Conservation (phyloP, 2,888 invertebrate genomes). For the Thera obeliscata region DNA sequence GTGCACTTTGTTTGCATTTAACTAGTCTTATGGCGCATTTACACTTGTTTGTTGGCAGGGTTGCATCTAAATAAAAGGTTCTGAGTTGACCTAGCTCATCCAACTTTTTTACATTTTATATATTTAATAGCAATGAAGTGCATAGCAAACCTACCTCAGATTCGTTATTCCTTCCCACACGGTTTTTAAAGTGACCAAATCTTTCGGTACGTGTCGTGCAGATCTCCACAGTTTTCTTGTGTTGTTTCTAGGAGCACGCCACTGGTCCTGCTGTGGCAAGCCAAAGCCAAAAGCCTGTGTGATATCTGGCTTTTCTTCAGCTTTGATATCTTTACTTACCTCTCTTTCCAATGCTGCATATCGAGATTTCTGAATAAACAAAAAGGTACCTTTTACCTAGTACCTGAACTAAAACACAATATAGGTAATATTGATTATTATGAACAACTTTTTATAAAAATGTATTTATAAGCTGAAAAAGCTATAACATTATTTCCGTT, state of each 20-base stretch:
- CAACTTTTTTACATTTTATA: not conserved
- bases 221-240: constrained; percentile 83
- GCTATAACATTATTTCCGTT: no score
- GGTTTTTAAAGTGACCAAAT: constrained; percentile 85
- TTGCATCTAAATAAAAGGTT: not conserved
- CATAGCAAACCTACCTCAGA: constrained; percentile 70
- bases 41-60: no score
- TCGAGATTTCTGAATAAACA: constrained; percentile 56
- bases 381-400: not conserved
- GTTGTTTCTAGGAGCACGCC: constrained; percentile 78
- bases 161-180: constrained; percentile 88
- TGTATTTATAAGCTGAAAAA: not conserved
- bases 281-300: constrained; percentile 77
- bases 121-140: not conserved
- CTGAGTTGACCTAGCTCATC: not conserved
- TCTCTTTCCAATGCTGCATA: constrained; percentile 67
- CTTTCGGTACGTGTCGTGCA: constrained; percentile 82
- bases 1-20: no score
- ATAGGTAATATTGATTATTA: no score
- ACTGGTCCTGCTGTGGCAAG: constrained; percentile 74
- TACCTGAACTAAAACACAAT: no score
- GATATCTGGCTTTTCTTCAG: constrained; percentile 66
- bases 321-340: constrained; percentile 76
- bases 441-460: no score
- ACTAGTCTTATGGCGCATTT: no score